Conservation (phyloP, 2,797 vertebrate species). For the Odontamblyopus rebecca region DNA sequence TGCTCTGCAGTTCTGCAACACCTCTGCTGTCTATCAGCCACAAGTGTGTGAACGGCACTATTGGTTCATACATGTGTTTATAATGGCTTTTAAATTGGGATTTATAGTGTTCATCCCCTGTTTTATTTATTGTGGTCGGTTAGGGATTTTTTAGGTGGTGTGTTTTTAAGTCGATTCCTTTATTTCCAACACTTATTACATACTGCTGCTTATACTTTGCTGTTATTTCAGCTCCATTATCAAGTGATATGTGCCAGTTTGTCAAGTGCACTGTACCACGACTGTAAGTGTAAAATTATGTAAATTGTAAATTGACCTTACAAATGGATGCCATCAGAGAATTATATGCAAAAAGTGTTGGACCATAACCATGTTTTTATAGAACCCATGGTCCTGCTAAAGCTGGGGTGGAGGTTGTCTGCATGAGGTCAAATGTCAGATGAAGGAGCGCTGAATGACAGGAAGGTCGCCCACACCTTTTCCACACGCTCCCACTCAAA, state of each 20-base stretch:
- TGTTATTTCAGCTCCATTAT: too few relatives aligned
- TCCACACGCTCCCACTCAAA: slow-evolving; percentile 71
- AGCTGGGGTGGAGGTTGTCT: slow-evolving; percentile 38
- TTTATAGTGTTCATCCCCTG: slow-evolving; percentile 81
- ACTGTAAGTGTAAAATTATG: slow-evolving; percentile 23
- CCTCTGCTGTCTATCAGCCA: slow-evolving; percentile 67
- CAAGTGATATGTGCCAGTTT: too few relatives aligned
- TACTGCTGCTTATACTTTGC: slow-evolving; percentile 24
- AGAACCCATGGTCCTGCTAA: slow-evolving; percentile 21
- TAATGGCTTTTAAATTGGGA: slow-evolving; percentile 68
- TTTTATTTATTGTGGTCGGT: slow-evolving; percentile 66
- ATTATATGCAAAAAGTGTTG: not conserved
- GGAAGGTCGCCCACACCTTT: slow-evolving; percentile 73
- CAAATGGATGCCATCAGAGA: not conserved
- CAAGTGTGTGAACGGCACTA: slow-evolving; percentile 39
- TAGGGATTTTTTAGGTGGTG: slow-evolving; percentile 11
- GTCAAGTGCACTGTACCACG: too few relatives aligned
- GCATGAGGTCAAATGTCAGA: slow-evolving; percentile 63
- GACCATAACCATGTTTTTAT: slow-evolving; percentile 11
- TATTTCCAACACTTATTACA: slow-evolving; percentile 22
- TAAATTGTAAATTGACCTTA: slow-evolving; percentile 46
- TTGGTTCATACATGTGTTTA: slow-evolving; percentile 41
- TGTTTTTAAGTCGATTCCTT: slow-evolving; percentile 19
- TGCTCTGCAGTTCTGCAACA: slow-evolving; percentile 72
- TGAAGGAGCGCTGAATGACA: slow-evolving; percentile 73